A percentile compares a stretch with the other conserved stretches of the same genome.
These are phyloP conservation scores for Danio albolineatus DNA, from an alignment of 2,797 vertebrate genomes.

Conservation along the genomic window DNA sequence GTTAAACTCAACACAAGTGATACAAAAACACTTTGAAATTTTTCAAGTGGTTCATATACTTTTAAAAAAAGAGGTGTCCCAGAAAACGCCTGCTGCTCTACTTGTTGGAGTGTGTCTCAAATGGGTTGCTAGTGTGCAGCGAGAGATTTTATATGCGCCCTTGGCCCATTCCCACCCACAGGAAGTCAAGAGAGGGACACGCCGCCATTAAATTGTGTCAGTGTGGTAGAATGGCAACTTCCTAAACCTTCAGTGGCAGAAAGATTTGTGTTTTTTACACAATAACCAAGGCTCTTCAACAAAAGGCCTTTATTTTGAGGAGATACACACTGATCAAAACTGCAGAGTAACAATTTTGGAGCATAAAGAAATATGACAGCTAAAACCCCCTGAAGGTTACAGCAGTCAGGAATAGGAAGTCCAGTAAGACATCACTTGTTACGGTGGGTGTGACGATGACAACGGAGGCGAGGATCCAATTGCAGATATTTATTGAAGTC, in stretches of 20 bases:
- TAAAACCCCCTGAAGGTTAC: too few relatives aligned
- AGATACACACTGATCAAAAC: too few relatives aligned
- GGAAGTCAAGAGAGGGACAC: constrained; percentile 19
- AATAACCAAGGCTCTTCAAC: too few relatives aligned
- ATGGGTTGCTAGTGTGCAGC: constrained; percentile 62
- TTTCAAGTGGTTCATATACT: neutral
- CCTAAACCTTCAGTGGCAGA: neutral
- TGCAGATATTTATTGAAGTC: too few relatives aligned
- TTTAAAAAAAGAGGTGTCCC: constrained; percentile 63
- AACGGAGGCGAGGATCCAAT: too few relatives aligned
- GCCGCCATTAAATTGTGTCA: constrained; percentile 2
- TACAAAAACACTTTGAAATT: neutral
- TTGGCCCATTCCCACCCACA: constrained; percentile 67
- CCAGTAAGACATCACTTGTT: too few relatives aligned
- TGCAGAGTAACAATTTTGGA: too few relatives aligned
- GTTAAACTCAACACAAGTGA: neutral
- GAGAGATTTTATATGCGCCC: constrained; percentile 65
- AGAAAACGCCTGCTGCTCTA: constrained; percentile 72
- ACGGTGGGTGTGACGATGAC: too few relatives aligned
- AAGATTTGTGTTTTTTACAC: neutral
- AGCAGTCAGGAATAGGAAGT: too few relatives aligned
- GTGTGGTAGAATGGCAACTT: neutral
- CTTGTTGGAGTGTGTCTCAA: constrained; percentile 67
- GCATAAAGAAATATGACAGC: too few relatives aligned
- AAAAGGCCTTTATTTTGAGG: too few relatives aligned